phyloP scores from a whole-genome alignment of 2,888 invertebrate species.

The Bombylius major region DNA sequence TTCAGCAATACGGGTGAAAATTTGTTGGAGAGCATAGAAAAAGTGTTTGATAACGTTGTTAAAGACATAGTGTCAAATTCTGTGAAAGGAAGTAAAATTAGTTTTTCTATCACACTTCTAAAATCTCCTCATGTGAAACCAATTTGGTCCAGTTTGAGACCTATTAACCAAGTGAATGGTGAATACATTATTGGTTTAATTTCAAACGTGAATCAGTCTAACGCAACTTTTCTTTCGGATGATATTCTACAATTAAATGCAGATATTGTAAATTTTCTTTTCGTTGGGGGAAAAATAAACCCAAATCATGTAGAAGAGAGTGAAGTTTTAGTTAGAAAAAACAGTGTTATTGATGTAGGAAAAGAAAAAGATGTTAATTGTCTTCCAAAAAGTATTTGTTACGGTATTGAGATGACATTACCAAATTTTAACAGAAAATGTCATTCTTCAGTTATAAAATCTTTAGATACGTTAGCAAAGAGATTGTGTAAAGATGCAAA shows the following conservation, averaged over 20 bases:
- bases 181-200: background rate
- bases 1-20: no score
- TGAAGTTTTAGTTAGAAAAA: background rate
- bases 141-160: no score
- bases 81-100: no score
- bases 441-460: background rate
- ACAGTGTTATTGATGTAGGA: conserved; percentile 5
- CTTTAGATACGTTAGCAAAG: background rate
- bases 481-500: conserved; percentile 1
- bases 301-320: background rate
- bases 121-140: no score
- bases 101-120: no score
- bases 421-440: background rate
- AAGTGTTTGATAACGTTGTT: no score
- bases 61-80: no score
- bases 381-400: conserved; percentile 2
- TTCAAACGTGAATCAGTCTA: no score
- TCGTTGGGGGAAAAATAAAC: background rate
- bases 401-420: background rate
- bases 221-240: no score
- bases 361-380: background rate
- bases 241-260: no score
- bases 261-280: background rate
- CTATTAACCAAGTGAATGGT: background rate
- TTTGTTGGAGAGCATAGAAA: no score